Conservation (phyloP, 35 echinoderm and acorn worm genomes). For the Apostichopus parvimensis region DNA sequence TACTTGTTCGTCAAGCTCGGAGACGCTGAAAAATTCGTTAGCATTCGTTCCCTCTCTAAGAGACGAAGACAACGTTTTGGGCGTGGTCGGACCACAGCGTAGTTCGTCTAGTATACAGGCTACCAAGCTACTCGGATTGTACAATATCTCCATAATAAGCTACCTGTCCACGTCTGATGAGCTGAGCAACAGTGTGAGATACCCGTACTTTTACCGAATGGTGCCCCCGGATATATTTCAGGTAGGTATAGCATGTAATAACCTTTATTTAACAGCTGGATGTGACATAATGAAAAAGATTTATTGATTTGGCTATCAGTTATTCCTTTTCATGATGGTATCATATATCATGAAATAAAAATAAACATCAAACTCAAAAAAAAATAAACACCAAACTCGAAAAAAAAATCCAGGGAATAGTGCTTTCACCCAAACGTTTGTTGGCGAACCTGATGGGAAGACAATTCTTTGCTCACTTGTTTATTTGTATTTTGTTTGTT, state of each 20-base stretch:
- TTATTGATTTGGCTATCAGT: too few relatives aligned
- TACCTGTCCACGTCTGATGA: conserved; percentile 58
- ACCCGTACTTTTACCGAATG: conserved; percentile 49
- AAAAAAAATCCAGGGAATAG: too few relatives aligned
- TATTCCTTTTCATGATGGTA: too few relatives aligned
- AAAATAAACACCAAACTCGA: too few relatives aligned
- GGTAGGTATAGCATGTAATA: not conserved
- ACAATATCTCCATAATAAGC: conserved; percentile 37
- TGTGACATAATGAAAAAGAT: too few relatives aligned
- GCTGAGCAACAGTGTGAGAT: conserved; percentile 33
- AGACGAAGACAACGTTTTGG: not conserved
- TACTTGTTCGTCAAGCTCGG: conserved; percentile 77
- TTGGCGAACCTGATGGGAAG: not conserved
- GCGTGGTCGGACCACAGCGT: conserved; percentile 57
- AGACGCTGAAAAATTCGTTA: conserved; percentile 64
- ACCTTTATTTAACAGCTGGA: too few relatives aligned
- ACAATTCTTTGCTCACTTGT: too few relatives aligned
- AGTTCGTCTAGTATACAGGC: conserved; percentile 34
- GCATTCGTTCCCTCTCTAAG: conserved; percentile 70
- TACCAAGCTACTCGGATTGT: conserved; percentile 17
- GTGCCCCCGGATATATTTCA: conserved; percentile 64
- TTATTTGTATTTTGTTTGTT: too few relatives aligned
- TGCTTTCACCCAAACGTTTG: too few relatives aligned
- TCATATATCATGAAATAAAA: too few relatives aligned
- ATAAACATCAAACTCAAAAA: too few relatives aligned